Percentiles rank a stretch among this genome's conserved stretches.
Conservation (phyloP, 2,113 vertebrate genomes). For the Siniperca chuatsi region DNA sequence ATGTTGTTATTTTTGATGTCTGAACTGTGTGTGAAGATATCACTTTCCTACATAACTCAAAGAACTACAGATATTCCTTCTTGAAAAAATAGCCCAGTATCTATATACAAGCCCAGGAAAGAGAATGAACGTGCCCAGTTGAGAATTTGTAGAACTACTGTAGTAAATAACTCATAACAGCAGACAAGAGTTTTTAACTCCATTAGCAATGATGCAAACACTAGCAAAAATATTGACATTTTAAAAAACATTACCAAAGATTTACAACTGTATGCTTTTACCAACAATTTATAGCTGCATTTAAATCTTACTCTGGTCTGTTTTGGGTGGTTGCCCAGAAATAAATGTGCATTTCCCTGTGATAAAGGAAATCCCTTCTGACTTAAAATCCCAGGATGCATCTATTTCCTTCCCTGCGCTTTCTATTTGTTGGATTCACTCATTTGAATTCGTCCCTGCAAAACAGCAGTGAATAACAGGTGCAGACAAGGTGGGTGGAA, state of each 20-base stretch:
- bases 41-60: background rate
- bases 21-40: background rate
- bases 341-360: constrained; percentile 12
- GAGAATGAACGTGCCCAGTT: background rate
- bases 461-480: constrained; percentile 6
- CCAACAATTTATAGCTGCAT: background rate
- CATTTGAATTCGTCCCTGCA: background rate
- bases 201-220: constrained; percentile 25
- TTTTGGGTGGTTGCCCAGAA: constrained; percentile 36
- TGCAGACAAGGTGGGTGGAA: background rate
- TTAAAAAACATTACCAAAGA: constrained; percentile 20
- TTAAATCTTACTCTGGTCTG: background rate
- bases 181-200: constrained; percentile 11
- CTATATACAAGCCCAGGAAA: background rate
- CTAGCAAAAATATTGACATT: background rate
- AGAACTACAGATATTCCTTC: background rate
- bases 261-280: constrained; percentile 21
- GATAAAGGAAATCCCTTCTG: constrained; percentile 1
- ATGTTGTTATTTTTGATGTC: background rate
- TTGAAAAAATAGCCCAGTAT: background rate
- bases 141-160: background rate
- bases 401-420: background rate
- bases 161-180: background rate
- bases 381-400: constrained; percentile 6
- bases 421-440: constrained; percentile 8